Evolutionary conservation across 1,140 invertebrate genomes (phyloP), one percentile per base, ranked within the genome.

Genomic region (Phenacoccus solenopsis): DNA sequence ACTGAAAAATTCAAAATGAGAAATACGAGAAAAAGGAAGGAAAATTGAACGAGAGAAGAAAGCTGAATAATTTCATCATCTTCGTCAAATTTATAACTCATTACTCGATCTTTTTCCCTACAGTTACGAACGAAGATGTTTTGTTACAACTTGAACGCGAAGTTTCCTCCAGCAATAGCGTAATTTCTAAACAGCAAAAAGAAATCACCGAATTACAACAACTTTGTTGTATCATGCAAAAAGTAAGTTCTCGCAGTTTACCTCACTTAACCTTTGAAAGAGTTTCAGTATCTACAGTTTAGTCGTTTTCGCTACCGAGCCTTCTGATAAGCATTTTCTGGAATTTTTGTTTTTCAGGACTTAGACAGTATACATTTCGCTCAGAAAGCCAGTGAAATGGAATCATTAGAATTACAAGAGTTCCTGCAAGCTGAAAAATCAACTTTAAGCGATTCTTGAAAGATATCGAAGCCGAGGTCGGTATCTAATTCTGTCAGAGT

Each of bases 341-440:
- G n/a, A n/a, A n/a, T n/a, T n/a, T n/a, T n/a, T n/a, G n/a, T n/a
- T n/a, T 64, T 64, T 20, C 71, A 87, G 86, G 87, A 89, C 78
- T 79, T 87, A 72, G 85, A 88, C 70, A 77, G 80, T 3, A 77
- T 92, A 28, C 73, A 86, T 0, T 87, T 89, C 73, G 88, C 89
- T 72, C 86, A 88, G 69, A 83, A 87, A 67, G 87, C 88, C 74
- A 77, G 85, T 1, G 86, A 90, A 75, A 81, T 80, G 3, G 88
- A 91, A 74, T 85, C 86, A 7, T 80, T 82, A 1, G 89, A 91
- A 76, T 78, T 90, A 74, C 85, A 89, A 75, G 88, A 90, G 71
- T 91, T 91, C 72, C 80, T 93, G 70, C 87, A 89, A 77, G 85
- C 86, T 61, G 89, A 91, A 76, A 90, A 90, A 78, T 80, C 82